Conservation (phyloP, 2,113 vertebrate species). For the Rhynchomys soricoides region DNA sequence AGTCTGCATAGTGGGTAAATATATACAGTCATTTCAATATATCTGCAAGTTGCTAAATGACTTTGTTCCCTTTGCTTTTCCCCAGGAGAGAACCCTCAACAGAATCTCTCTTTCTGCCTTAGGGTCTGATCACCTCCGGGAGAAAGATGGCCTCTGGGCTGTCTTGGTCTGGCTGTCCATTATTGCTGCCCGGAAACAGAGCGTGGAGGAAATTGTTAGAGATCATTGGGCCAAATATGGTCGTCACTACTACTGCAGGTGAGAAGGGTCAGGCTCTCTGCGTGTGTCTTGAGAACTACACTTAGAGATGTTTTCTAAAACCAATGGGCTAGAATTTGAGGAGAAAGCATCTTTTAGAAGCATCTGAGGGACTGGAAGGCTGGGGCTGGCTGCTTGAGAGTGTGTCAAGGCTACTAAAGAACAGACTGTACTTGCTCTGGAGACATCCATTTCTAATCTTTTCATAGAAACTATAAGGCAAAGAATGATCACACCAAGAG, state of each 20-base stretch:
- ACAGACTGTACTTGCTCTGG: neutral
- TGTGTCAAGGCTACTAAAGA: neutral
- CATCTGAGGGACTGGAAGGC: neutral
- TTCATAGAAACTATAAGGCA: neutral
- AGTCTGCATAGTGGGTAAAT: neutral
- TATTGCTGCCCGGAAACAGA: conserved; percentile 93
- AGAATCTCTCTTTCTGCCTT: conserved; percentile 54
- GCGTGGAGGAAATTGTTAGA: conserved; percentile 94
- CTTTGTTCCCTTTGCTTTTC: neutral
- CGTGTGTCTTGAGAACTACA: neutral
- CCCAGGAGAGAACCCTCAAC: neutral
- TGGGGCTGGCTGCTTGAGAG: neutral
- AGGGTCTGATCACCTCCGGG: conserved; percentile 98
- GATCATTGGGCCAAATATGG: conserved; percentile 98
- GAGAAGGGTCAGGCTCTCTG: conserved; percentile 56
- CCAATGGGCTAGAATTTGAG: neutral
- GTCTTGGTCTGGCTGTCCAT: conserved; percentile 97
- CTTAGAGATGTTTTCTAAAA: neutral
- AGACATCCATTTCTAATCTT: neutral
- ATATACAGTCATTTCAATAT: neutral
- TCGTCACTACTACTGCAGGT: conserved; percentile 99
- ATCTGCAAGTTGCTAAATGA: neutral
- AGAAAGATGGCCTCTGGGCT: conserved; percentile 98
- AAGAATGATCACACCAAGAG: neutral
- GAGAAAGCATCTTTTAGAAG: neutral